These are phyloP conservation scores for Glomeris marginata DNA, from an alignment of 2,888 invertebrate species.

Conservation along the genomic window DNA sequence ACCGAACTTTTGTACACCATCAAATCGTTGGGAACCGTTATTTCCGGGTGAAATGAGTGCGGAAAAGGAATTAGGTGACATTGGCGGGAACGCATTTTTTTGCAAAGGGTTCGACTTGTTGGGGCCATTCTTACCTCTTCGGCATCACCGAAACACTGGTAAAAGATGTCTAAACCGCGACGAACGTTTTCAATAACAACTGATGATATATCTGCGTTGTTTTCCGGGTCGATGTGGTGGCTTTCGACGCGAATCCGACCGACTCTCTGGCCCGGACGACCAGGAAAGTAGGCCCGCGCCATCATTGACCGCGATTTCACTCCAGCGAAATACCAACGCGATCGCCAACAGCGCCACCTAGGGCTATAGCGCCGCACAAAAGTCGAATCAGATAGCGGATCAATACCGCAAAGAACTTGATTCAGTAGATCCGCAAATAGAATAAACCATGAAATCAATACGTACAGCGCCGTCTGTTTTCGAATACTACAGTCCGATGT, in stretches of 20 bases:
- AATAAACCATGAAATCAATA: too few relatives aligned
- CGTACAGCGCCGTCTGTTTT: too few relatives aligned
- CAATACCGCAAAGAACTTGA: too few relatives aligned
- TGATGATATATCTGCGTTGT: constrained; percentile 4
- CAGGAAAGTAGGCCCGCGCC: constrained; percentile 15
- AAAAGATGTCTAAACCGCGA: constrained; percentile 8
- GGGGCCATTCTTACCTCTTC: constrained; percentile 13
- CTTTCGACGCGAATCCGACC: constrained; percentile 10
- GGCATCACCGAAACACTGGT: constrained; percentile 11
- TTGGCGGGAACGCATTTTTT: neutral
- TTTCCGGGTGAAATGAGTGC: neutral
- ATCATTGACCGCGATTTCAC: constrained; percentile 1
- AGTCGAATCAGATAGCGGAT: too few relatives aligned
- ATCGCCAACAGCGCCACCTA: too few relatives aligned
- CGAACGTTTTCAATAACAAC: neutral
- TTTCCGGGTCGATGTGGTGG: constrained; percentile 2
- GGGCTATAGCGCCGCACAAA: too few relatives aligned
- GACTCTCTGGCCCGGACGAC: constrained; percentile 13
- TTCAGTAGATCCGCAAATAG: too few relatives aligned
- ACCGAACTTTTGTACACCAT: neutral
- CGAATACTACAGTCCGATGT: too few relatives aligned
- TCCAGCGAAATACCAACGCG: too few relatives aligned
- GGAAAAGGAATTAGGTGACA: neutral
- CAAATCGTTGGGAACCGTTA: neutral
- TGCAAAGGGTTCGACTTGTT: neutral